A percentile compares a stretch with the other conserved stretches of the same genome.
These are phyloP conservation scores for Ennomos erosarius DNA, from an alignment of 2,888 invertebrate species.

Conservation along the genomic window DNA sequence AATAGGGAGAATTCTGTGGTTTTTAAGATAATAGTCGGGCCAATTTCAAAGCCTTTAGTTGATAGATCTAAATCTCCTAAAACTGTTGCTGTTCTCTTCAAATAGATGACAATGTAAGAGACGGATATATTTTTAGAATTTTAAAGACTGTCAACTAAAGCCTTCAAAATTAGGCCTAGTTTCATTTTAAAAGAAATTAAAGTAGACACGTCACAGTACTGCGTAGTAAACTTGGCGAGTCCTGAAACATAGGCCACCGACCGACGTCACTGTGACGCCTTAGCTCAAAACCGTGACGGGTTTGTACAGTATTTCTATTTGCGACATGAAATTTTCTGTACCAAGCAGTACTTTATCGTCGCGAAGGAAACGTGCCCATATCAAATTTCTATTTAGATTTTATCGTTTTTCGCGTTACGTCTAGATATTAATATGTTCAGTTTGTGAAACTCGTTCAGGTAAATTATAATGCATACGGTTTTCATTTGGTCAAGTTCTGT, in stretches of 20 bases:
- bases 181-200: no score
- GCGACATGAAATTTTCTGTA: constrained; percentile 19
- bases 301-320: constrained; percentile 17
- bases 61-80: no score
- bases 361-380: constrained; percentile 28
- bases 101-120: no score
- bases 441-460: constrained; percentile 11
- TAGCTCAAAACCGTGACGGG: constrained; percentile 15
- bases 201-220: no score
- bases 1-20: no score
- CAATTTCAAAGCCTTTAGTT: no score
- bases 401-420: constrained; percentile 28
- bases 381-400: constrained; percentile 38
- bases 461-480: constrained; percentile 3
- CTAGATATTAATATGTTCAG: constrained; percentile 20
- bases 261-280: constrained; percentile 23
- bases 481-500: not conserved
- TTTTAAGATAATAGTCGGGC: no score
- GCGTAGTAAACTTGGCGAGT: no score
- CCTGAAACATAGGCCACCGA: constrained; percentile 1
- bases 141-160: no score
- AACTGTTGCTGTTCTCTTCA: no score
- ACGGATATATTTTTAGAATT: no score
- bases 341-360: constrained; percentile 26
- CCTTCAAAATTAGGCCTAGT: no score